Conservation (phyloP, 1,140 invertebrate species). For the Drosophila takahashii region DNA sequence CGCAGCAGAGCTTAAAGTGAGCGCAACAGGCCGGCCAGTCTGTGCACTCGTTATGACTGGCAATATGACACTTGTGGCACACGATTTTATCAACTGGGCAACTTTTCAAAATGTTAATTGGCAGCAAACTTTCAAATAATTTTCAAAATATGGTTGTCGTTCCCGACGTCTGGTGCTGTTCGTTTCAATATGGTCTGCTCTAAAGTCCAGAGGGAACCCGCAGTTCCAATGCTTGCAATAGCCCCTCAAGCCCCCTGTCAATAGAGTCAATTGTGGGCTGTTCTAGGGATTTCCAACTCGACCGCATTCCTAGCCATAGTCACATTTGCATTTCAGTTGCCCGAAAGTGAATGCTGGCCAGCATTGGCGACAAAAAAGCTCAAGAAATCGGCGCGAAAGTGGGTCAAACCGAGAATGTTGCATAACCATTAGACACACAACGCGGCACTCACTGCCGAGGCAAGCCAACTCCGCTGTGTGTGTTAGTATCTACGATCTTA, state of each 20-base stretch:
- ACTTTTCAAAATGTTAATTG: constrained; percentile 64
- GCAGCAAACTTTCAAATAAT: constrained; percentile 61
- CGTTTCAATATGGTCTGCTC: not conserved
- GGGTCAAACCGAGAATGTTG: constrained; percentile 80
- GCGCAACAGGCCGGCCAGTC: constrained; percentile 7
- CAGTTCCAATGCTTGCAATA: not conserved
- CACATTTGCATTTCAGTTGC: constrained; percentile 34
- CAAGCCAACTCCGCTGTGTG: constrained; percentile 43
- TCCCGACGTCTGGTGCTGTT: not conserved
- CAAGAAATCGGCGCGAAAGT: constrained; percentile 58
- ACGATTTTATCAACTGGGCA: constrained; percentile 53
- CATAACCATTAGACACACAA: constrained; percentile 57
- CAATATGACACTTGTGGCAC: constrained; percentile 65
- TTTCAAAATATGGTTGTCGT: constrained; percentile 16
- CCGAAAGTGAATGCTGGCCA: constrained; percentile 65
- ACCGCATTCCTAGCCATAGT: constrained; percentile 26
- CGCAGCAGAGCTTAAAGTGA: constrained; percentile 23
- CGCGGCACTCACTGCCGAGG: constrained; percentile 44
- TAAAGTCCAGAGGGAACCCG: not conserved
- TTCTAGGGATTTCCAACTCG: constrained; percentile 19
- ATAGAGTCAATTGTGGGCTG: not conserved
- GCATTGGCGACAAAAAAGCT: constrained; percentile 59
- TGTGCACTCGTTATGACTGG: constrained; percentile 38
- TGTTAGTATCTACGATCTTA: constrained; percentile 70
- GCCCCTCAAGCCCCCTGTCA: not conserved